Evolutionary conservation across 2,113 vertebrate species (phyloP).

Genomic region (Caranx melampygus): DNA sequence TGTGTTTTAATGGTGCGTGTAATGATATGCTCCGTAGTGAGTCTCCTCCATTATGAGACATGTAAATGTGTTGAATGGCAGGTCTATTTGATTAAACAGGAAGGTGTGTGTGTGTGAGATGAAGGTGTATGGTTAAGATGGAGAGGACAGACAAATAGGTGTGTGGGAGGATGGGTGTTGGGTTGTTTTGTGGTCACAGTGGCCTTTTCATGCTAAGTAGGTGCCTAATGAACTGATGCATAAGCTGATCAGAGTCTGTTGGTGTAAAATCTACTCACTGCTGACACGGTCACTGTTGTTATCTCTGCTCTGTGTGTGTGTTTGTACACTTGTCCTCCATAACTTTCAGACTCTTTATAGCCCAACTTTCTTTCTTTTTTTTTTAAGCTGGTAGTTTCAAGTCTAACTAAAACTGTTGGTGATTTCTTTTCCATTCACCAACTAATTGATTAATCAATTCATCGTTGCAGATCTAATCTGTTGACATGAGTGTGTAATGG

Average conservation of each 20-base stretch:
- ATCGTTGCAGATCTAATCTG: not conserved
- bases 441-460: not conserved
- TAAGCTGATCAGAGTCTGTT: slow-evolving; percentile 56
- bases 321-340: not conserved
- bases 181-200: slow-evolving; percentile 68
- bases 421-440: not conserved
- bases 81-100: slow-evolving; percentile 63
- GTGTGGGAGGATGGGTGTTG: slow-evolving; percentile 56
- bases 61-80: slow-evolving; percentile 69
- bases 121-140: slow-evolving; percentile 41
- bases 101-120: slow-evolving; percentile 5
- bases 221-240: slow-evolving; percentile 69
- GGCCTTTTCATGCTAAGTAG: slow-evolving; percentile 72
- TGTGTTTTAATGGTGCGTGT: slow-evolving; percentile 76
- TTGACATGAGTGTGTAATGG: not conserved
- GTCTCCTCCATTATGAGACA: slow-evolving; percentile 57
- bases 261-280: slow-evolving; percentile 49
- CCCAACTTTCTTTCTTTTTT: not conserved
- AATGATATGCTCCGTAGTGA: slow-evolving; percentile 66
- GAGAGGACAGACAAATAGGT: slow-evolving; percentile 44
- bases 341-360: slow-evolving; percentile 10
- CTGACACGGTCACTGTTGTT: slow-evolving; percentile 41
- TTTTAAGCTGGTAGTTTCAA: no score
- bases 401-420: not conserved
- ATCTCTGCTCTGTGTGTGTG: slow-evolving; percentile 3